Percentiles rank a stretch among this genome's conserved stretches.
phyloP scores from a whole-genome alignment of 2,888 invertebrate genomes.

The Sinodicranocentrus sp. region DNA sequence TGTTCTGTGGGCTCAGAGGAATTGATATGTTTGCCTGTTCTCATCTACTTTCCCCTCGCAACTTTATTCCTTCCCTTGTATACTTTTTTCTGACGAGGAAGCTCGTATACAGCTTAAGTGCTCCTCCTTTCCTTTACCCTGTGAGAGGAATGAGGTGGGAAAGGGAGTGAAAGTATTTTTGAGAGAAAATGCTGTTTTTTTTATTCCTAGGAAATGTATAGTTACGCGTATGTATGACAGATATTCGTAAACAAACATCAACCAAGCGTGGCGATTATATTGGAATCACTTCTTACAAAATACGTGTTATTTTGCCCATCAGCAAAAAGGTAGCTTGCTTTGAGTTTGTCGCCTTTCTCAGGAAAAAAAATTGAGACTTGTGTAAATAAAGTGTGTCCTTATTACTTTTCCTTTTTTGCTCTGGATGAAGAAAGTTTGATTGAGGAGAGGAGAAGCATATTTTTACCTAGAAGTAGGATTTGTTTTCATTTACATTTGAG shows the following conservation, averaged over 20 bases:
- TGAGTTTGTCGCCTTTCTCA: background rate
- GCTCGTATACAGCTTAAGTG: conserved; percentile 16
- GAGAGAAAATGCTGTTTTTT: conserved; percentile 1
- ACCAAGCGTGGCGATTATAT: conserved; percentile 14
- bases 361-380: too few relatives aligned
- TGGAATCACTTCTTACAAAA: conserved; percentile 33
- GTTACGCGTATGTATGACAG: background rate
- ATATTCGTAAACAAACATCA: background rate
- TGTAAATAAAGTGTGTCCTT: too few relatives aligned
- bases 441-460: too few relatives aligned
- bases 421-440: too few relatives aligned
- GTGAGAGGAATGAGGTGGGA: conserved; percentile 6
- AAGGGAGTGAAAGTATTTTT: background rate
- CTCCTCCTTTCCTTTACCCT: conserved; percentile 3
- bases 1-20: conserved; percentile 67
- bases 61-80: conserved; percentile 7
- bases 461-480: too few relatives aligned
- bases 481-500: too few relatives aligned
- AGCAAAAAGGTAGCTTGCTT: conserved; percentile 20
- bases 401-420: too few relatives aligned
- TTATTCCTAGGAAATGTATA: too few relatives aligned
- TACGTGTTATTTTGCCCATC: conserved; percentile 32
- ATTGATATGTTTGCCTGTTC: conserved; percentile 67
- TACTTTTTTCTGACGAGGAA: background rate
- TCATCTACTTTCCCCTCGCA: conserved; percentile 8